phyloP scores from a whole-genome alignment of 2,797 vertebrate genomes.

The Psittacula echo region DNA sequence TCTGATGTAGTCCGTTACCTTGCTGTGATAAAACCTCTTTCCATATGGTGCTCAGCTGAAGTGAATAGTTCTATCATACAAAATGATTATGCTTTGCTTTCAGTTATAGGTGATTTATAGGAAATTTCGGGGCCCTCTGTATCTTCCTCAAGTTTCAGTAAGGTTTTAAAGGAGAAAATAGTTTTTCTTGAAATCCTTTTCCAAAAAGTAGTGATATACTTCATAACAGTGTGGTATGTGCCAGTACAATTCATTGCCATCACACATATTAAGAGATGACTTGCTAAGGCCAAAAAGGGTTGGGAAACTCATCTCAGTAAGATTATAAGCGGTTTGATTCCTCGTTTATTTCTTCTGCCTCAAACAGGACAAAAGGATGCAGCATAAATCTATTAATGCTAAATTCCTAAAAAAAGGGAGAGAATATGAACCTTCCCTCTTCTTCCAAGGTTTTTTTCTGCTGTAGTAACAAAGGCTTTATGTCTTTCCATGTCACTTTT shows the following conservation, averaged over 20 bases:
- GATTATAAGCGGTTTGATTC: not conserved
- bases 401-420: not conserved
- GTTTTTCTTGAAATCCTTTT: not conserved
- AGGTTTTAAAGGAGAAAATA: not conserved
- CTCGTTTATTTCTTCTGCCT: not conserved
- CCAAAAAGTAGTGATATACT: not conserved
- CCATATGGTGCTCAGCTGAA: not conserved
- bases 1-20: not conserved
- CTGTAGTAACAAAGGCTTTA: not conserved
- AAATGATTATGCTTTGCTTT: not conserved
- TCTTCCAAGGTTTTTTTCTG: not conserved
- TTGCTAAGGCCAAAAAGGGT: not conserved
- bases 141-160: not conserved
- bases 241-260: not conserved
- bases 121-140: not conserved
- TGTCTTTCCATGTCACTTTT: not conserved
- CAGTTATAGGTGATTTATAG: not conserved
- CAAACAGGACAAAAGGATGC: not conserved
- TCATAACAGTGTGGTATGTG: not conserved
- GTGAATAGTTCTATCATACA: not conserved
- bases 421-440: not conserved
- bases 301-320: not conserved
- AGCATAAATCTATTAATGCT: not conserved
- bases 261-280: not conserved
- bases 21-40: not conserved